Base-by-base conservation (phyloP, 2,797 vertebrate species). In the Threskiornis aethiopicus region DNA sequence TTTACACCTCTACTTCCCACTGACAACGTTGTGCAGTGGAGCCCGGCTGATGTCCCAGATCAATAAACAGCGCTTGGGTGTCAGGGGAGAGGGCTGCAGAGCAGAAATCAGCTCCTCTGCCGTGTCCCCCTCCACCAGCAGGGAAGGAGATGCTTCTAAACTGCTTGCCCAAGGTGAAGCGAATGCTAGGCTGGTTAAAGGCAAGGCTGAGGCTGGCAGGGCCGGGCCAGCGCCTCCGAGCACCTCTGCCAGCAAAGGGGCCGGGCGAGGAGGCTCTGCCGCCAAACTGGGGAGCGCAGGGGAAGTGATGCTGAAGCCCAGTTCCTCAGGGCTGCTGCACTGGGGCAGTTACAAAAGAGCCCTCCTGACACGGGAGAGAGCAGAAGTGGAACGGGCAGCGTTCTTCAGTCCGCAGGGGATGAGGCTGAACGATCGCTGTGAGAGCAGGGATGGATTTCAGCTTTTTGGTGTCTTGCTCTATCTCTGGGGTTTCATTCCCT, bases 221-320 rank as follows among this genome's bases (percentile, higher is more conserved):
- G 67, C 42, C 62, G 81, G 44, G 26, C 5, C 5, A 59, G 26
- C 37, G 25, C 5, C 33, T 72, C 70, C 0, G 2, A 67, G 88
- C 46, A 59, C 13, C 46, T 65, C 78, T 66, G 76, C 26, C 55
- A 72, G 54, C 42, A 65, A 15, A 84, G 52, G 47, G 65, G 22
- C 26, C 0, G 0, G 41, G 75, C 1, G 5, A 47, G 13, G n/a
- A 57, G 46, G 37, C 61, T 76, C 37, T 39, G 8, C 33, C 3
- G 2, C 54, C 54, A 52, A 14, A 47, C 6, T 59, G 62, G 51
- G 72, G 19, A 64, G 67, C 2, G 2, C 62, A 47, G 47, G 72
- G 47, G 21, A 31, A 81, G 26, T 20, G 59, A 19, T n/a, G 49
- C 61, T 54, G 52, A n/a, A 52, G 37, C 8, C 51, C 52, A 20